These are phyloP conservation scores for Carassius gibelio DNA, from an alignment of 2,113 vertebrate genomes.

Conservation along the genomic window DNA sequence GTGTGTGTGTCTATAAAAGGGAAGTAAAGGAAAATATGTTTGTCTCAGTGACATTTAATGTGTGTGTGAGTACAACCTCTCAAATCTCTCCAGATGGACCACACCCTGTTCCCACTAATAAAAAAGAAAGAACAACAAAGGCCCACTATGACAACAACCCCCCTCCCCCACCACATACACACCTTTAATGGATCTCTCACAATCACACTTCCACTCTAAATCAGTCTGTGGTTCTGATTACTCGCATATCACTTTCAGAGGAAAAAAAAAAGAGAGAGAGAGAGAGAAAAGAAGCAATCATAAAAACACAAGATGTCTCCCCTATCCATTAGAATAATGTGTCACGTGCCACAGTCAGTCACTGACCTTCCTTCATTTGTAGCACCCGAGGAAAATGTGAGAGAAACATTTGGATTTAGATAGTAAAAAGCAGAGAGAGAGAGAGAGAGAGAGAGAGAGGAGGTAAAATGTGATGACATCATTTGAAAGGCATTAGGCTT, in stretches of 20 bases:
- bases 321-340: slow-evolving; percentile 98
- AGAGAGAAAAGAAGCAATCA: slow-evolving; percentile 71
- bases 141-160: background rate
- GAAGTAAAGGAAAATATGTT: slow-evolving; percentile 33
- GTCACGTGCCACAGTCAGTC: slow-evolving; percentile 85
- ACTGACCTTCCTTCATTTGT: slow-evolving; percentile 82
- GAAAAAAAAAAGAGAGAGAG: slow-evolving; percentile 55
- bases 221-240: slow-evolving; percentile 92
- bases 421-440: slow-evolving; percentile 71
- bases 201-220: slow-evolving; percentile 95
- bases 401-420: slow-evolving; percentile 87
- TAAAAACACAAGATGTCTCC: slow-evolving; percentile 83
- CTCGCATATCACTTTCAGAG: slow-evolving; percentile 87
- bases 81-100: slow-evolving; percentile 73
- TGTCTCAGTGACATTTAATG: slow-evolving; percentile 21
- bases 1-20: slow-evolving; percentile 43
- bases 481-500: slow-evolving; percentile 99
- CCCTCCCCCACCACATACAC: slow-evolving; percentile 58
- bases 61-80: slow-evolving; percentile 47
- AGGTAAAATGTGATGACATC: slow-evolving; percentile 99
- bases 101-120: slow-evolving; percentile 93
- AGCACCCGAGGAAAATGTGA: slow-evolving; percentile 67
- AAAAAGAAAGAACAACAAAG: slow-evolving; percentile 74
- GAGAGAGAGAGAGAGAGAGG: slow-evolving; percentile 59
- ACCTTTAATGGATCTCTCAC: slow-evolving; percentile 90